These are phyloP conservation scores for Drosophila peninsularis DNA, from an alignment of 2,888 invertebrate species.

Conservation along the genomic window DNA sequence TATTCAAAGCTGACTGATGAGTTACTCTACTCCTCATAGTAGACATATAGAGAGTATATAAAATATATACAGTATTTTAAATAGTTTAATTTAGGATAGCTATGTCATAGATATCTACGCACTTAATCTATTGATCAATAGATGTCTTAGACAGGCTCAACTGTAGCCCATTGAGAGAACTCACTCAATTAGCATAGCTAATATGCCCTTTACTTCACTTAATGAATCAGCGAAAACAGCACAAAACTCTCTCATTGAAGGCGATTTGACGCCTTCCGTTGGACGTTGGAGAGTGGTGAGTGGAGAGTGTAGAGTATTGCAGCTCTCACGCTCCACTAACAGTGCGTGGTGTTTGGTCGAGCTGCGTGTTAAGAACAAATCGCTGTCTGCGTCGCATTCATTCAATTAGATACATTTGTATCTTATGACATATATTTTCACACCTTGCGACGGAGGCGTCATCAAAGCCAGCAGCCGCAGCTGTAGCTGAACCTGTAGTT, in stretches of 20 bases:
- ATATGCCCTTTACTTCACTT: conserved; percentile 10
- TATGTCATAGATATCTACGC: not conserved
- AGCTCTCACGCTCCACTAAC: conserved; percentile 69
- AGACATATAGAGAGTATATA: no score
- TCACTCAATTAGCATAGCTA: no score
- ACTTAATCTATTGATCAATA: not conserved
- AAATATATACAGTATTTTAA: no score
- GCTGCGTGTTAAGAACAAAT: conserved; percentile 75
- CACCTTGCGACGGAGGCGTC: conserved; percentile 57
- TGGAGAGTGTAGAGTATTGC: not conserved
- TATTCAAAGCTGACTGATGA: not conserved
- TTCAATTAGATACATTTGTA: conserved; percentile 82
- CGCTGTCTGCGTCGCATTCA: conserved; percentile 62
- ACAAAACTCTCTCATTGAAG: conserved; percentile 47
- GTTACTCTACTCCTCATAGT: no score
- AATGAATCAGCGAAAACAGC: conserved; percentile 32
- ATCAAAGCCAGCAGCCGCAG: conserved; percentile 25
- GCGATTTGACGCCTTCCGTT: conserved; percentile 70
- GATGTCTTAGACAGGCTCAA: not conserved
- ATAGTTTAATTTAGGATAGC: no score
- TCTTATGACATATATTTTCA: conserved; percentile 81
- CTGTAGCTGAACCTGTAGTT: conserved; percentile 13
- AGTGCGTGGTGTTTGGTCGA: conserved; percentile 12
- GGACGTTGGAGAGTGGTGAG: conserved; percentile 24
- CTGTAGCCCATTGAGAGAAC: no score